These are phyloP conservation scores for Penaeus vannamei DNA, from an alignment of 1,140 invertebrate species.

Conservation along the genomic window DNA sequence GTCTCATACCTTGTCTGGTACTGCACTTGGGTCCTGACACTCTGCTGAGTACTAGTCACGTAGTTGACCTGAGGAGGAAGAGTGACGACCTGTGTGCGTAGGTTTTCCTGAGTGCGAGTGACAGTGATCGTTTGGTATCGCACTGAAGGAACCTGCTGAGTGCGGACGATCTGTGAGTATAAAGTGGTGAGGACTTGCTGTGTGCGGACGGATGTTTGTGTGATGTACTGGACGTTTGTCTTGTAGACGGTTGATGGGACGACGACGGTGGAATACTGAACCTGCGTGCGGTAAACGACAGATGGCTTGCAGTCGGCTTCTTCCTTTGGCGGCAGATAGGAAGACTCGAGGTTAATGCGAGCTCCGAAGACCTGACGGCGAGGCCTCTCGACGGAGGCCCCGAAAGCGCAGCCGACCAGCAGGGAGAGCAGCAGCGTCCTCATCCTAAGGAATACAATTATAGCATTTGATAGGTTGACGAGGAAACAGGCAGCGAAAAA, in stretches of 20 bases:
- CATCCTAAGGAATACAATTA: constrained; percentile 45
- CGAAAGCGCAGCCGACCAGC: constrained; percentile 45
- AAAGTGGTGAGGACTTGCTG: constrained; percentile 55
- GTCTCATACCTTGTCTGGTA: constrained; percentile 46
- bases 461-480: neutral
- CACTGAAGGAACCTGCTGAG: constrained; percentile 40
- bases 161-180: constrained; percentile 44
- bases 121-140: constrained; percentile 42
- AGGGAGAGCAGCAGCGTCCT: constrained; percentile 24
- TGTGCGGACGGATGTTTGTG: constrained; percentile 27
- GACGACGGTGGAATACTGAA: constrained; percentile 40
- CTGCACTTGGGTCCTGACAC: constrained; percentile 48
- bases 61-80: constrained; percentile 52
- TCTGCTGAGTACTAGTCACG: constrained; percentile 51
- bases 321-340: constrained; percentile 53
- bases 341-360: constrained; percentile 41
- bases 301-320: constrained; percentile 40
- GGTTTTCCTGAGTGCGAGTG: constrained; percentile 44
- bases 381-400: constrained; percentile 25
- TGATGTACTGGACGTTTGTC: constrained; percentile 32
- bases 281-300: constrained; percentile 23
- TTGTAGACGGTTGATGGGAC: constrained; percentile 53
- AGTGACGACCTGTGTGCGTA: constrained; percentile 49
- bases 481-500: neutral
- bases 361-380: constrained; percentile 46